A percentile compares a stretch with the other conserved stretches of the same genome.
These are phyloP conservation scores for Trinectes maculatus DNA, from an alignment of 2,113 vertebrate species.

Conservation along the genomic window DNA sequence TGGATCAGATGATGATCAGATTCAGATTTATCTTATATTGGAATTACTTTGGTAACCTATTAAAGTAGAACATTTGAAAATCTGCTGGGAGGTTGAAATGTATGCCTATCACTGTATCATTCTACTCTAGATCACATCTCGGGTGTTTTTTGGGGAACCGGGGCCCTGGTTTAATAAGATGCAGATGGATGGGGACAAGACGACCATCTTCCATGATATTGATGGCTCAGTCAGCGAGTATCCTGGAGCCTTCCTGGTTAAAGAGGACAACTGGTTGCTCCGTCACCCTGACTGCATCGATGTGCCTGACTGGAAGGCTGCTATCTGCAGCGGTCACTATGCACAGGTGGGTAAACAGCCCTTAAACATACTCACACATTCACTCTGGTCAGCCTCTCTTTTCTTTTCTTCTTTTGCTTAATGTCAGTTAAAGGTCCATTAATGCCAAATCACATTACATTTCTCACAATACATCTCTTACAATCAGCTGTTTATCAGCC, in stretches of 20 bases:
- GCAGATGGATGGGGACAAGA: conserved; percentile 98
- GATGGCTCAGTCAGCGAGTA: conserved; percentile 96
- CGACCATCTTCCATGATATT: conserved; percentile 92
- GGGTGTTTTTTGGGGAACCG: conserved; percentile 96
- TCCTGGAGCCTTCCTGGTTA: conserved; percentile 93
- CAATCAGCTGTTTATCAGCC: no score
- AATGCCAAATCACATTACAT: not conserved
- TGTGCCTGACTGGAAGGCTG: conserved; percentile 93
- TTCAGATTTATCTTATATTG: no score
- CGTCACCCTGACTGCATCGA: conserved; percentile 94
- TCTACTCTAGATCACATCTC: conserved; percentile 87
- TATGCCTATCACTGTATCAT: not conserved
- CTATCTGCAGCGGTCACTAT: conserved; percentile 92
- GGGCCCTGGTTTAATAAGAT: conserved; percentile 95
- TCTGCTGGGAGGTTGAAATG: no score
- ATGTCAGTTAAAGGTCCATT: no score
- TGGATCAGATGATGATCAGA: no score
- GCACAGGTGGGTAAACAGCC: conserved; percentile 86
- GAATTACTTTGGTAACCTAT: no score
- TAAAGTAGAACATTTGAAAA: not conserved
- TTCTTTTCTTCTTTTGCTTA: no score
- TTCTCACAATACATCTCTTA: no score
- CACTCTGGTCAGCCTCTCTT: not conserved
- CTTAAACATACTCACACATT: not conserved
- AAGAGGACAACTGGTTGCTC: conserved; percentile 96